These are phyloP conservation scores for Drosophila funebris DNA, from an alignment of 1,140 invertebrate species.

Conservation along the genomic window DNA sequence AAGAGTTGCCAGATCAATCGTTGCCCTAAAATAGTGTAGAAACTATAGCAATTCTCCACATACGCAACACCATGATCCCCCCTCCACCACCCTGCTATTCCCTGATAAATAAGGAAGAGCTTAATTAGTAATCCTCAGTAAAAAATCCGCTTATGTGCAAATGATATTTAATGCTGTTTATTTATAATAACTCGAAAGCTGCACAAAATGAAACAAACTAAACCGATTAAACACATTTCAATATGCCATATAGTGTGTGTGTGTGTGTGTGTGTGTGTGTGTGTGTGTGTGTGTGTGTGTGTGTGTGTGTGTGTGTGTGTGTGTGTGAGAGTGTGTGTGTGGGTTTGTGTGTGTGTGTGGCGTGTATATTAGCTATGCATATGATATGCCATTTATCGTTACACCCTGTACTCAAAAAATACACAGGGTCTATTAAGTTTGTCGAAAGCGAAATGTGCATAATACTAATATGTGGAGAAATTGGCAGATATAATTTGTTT, in stretches of 20 bases:
- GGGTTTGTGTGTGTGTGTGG: neutral
- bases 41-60: too few species aligned
- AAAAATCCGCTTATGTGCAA: constrained; percentile 23
- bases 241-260: neutral
- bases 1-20: too few species aligned
- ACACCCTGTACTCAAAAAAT: too few species aligned
- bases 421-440: too few species aligned
- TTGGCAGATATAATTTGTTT: too few species aligned
- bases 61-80: too few species aligned
- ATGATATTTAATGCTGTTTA: constrained; percentile 37
- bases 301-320: neutral
- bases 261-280: neutral
- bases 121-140: constrained; percentile 7
- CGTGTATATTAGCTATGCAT: constrained; percentile 15
- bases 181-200: constrained; percentile 23
- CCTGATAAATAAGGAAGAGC: neutral
- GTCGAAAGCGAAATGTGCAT: too few species aligned
- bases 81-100: too few species aligned
- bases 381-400: neutral
- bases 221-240: constrained; percentile 24
- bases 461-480: too few species aligned
- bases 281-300: neutral
- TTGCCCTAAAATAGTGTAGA: too few species aligned
- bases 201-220: constrained; percentile 11
- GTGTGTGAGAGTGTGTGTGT: neutral